Evolutionary conservation across 2,113 vertebrate species (phyloP).

Genomic region (Tinamus guttatus): DNA sequence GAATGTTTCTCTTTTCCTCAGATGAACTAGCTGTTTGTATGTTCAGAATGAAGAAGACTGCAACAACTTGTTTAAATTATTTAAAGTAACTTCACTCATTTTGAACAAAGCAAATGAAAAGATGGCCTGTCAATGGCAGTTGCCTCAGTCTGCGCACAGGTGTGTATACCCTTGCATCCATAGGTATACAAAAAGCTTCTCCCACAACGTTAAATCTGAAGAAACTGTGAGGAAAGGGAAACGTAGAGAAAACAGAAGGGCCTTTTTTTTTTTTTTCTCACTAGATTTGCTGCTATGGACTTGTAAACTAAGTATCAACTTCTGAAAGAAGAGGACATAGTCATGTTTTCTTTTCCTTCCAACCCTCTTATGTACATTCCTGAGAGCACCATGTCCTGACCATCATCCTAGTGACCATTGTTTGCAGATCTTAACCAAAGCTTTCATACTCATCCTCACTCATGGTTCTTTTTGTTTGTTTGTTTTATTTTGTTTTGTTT

Average conservation of each 20-base stretch:
- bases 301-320: background rate
- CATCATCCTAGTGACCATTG: background rate
- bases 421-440: background rate
- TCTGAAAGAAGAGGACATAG: background rate
- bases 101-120: background rate
- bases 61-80: background rate
- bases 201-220: background rate
- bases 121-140: background rate
- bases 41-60: background rate
- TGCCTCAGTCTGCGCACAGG: background rate
- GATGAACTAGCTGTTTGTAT: background rate
- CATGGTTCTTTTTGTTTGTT: background rate
- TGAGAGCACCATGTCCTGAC: background rate
- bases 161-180: background rate
- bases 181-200: background rate
- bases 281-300: background rate
- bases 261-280: background rate
- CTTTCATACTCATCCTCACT: background rate
- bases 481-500: too few relatives aligned
- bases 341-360: background rate
- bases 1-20: background rate
- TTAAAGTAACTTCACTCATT: background rate
- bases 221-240: background rate
- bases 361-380: rapidly evolving
- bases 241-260: background rate